phyloP scores from a whole-genome alignment of 2,797 vertebrate genomes.

The Ptychadena robeensis region DNA sequence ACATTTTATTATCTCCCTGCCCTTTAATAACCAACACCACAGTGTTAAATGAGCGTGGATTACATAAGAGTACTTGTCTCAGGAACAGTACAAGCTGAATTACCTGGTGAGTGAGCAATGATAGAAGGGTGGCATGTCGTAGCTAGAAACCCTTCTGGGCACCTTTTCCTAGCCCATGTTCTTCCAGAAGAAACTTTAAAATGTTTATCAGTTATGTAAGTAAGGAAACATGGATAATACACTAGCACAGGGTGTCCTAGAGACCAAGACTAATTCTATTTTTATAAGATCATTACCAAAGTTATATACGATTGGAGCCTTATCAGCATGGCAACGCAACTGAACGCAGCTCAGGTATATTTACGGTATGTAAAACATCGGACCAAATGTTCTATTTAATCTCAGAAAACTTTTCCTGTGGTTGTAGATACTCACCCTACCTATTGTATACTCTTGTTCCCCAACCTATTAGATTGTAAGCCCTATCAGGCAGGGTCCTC shows the following conservation, averaged over 20 bases:
- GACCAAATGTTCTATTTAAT: not conserved
- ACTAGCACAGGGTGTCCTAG: not conserved
- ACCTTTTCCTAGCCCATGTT: not conserved
- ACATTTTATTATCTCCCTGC: slow-evolving; percentile 40
- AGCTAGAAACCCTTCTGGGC: slow-evolving; percentile 28
- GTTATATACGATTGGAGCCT: not conserved
- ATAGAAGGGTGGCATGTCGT: not conserved
- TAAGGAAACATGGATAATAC: not conserved
- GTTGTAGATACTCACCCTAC: too few species aligned
- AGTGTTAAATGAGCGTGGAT: slow-evolving; percentile 11
- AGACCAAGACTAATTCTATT: not conserved
- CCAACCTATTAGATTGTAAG: too few species aligned
- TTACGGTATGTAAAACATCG: not conserved
- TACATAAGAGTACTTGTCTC: slow-evolving; percentile 21
- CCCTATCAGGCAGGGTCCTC: too few species aligned
- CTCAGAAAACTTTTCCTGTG: too few species aligned
- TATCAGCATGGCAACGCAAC: not conserved
- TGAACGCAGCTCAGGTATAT: not conserved
- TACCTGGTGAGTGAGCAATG: slow-evolving; percentile 3
- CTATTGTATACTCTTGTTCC: too few species aligned
- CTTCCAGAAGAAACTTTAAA: not conserved
- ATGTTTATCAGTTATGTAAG: not conserved
- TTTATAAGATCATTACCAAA: not conserved
- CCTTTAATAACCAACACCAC: slow-evolving; percentile 1
- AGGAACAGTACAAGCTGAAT: slow-evolving; percentile 2